These are phyloP conservation scores for Leptinotarsa rubiginosa DNA, from an alignment of 2,888 invertebrate species.

Conservation along the genomic window DNA sequence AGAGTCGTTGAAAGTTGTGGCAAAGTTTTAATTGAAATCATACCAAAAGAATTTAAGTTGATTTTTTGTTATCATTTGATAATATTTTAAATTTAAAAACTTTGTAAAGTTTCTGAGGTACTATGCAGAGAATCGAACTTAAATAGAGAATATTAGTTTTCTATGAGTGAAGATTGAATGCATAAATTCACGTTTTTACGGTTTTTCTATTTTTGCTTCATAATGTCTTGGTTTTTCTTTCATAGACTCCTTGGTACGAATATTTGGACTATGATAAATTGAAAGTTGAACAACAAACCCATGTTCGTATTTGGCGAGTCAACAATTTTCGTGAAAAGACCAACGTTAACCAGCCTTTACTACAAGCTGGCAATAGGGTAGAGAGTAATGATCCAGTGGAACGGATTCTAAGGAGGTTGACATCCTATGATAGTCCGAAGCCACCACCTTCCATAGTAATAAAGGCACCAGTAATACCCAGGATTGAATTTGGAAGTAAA, in stretches of 20 bases:
- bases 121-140: no score
- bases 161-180: no score
- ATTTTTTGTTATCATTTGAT: no score
- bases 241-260: conserved; percentile 75
- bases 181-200: no score
- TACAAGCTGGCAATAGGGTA: conserved; percentile 57
- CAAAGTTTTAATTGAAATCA: no score
- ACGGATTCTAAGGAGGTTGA: conserved; percentile 71
- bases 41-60: no score
- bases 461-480: conserved; percentile 63
- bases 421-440: conserved; percentile 74
- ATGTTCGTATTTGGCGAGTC: conserved; percentile 70
- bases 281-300: conserved; percentile 68
- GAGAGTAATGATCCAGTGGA: conserved; percentile 68
- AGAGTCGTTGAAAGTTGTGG: no score
- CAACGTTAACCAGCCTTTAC: conserved; percentile 60
- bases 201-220: neutral
- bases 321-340: conserved; percentile 67
- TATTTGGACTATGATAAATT: conserved; percentile 72
- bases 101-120: no score
- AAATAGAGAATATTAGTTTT: no score
- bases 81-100: no score
- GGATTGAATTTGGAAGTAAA: conserved; percentile 56
- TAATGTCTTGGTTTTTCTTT: conserved; percentile 19
- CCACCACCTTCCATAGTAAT: conserved; percentile 70